Percentiles rank a stretch among this genome's conserved stretches.
Conservation (phyloP, 2,888 invertebrate species). For the Sinopyrophorus schimmeli region DNA sequence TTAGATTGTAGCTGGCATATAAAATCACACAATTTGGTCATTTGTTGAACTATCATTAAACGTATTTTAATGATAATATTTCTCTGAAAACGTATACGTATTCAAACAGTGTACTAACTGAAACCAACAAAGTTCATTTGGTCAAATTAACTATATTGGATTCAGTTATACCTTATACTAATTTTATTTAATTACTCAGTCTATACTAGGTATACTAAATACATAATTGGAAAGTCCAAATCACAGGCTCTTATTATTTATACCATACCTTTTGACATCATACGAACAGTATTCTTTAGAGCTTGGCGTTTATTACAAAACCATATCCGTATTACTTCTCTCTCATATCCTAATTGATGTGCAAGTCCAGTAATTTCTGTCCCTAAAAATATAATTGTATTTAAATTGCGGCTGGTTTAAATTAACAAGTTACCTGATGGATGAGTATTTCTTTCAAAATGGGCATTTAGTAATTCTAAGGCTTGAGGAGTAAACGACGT, state of each 20-base stretch:
- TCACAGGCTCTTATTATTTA: slow-evolving; percentile 51
- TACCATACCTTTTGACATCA: slow-evolving; percentile 89
- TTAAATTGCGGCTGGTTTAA: no score
- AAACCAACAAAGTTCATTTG: slow-evolving; percentile 14
- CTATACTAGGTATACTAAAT: no score
- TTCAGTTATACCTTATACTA: slow-evolving; percentile 11
- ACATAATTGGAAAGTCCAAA: slow-evolving; percentile 19
- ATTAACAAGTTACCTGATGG: slow-evolving; percentile 90
- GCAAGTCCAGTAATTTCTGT: slow-evolving; percentile 96
- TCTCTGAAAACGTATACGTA: slow-evolving; percentile 33
- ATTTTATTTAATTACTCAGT: slow-evolving; percentile 18
- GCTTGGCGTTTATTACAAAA: slow-evolving; percentile 99
- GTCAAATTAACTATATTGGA: slow-evolving; percentile 15
- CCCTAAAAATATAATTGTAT: slow-evolving; percentile 61
- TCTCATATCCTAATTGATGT: slow-evolving; percentile 93
- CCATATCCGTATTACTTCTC: slow-evolving; percentile 98
- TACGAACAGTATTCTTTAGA: slow-evolving; percentile 94
- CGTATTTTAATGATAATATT: slow-evolving; percentile 28
- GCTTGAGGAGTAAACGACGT: slow-evolving; percentile 98
- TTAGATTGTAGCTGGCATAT: slow-evolving; percentile 32
- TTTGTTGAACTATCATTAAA: slow-evolving; percentile 32
- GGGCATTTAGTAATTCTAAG: slow-evolving; percentile 89
- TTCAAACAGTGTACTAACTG: slow-evolving; percentile 14
- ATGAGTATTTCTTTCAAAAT: slow-evolving; percentile 96
- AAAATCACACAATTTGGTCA: slow-evolving; percentile 37